These are phyloP conservation scores for Idaea aversata DNA, from an alignment of 2,888 invertebrate genomes.

Conservation along the genomic window DNA sequence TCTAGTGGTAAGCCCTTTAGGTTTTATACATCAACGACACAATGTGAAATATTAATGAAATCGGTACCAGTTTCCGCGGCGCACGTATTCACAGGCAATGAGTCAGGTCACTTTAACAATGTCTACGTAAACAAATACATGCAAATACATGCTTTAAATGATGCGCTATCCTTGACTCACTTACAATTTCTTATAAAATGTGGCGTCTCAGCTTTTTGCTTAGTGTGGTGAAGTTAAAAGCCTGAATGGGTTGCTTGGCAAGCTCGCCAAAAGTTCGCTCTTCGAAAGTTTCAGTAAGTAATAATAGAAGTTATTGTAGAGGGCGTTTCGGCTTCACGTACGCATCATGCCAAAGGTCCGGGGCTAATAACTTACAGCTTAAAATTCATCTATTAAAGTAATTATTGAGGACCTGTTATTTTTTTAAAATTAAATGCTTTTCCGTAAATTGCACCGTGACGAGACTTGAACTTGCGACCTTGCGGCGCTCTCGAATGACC, in stretches of 20 bases:
- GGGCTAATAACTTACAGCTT: too few relatives aligned
- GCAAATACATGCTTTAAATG: not conserved
- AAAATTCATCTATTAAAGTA: too few relatives aligned
- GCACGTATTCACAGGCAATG: not conserved
- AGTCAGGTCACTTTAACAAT: not conserved
- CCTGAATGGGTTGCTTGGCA: not conserved
- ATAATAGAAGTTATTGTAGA: constrained; percentile 3
- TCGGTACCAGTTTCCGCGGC: not conserved
- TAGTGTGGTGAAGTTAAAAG: not conserved
- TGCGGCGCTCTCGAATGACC: too few relatives aligned
- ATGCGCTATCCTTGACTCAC: not conserved
- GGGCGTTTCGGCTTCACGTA: too few relatives aligned
- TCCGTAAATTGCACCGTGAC: too few relatives aligned
- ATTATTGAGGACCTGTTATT: too few relatives aligned
- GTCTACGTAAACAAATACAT: not conserved
- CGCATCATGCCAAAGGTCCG: too few relatives aligned
- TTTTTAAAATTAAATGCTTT: too few relatives aligned
- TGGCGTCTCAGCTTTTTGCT: not conserved
- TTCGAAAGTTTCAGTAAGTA: not conserved
- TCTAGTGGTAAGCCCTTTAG: not conserved
- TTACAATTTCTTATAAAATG: constrained; percentile 1
- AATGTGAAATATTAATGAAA: not conserved
- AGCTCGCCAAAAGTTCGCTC: not conserved
- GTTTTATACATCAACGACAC: not conserved
- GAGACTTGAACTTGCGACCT: too few relatives aligned